These are phyloP conservation scores for Apaloderma vittatum DNA, from an alignment of 2,113 vertebrate species.

Conservation along the genomic window DNA sequence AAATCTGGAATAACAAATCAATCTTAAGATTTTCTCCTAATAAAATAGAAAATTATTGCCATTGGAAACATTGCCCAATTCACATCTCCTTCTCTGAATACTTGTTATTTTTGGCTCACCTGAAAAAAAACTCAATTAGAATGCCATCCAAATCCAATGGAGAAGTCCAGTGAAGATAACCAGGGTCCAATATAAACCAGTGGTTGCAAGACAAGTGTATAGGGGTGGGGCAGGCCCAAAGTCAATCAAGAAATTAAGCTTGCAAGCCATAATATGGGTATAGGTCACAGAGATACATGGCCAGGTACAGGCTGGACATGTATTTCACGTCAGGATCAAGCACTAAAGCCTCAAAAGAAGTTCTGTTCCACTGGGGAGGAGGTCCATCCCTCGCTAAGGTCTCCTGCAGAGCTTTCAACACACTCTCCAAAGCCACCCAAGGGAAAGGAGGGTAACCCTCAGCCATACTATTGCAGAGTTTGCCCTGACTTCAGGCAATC, in stretches of 20 bases:
- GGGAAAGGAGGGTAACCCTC: neutral
- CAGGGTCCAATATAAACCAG: neutral
- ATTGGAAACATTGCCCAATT: neutral
- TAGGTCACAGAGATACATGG: neutral
- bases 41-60: neutral
- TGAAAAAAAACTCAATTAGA: neutral
- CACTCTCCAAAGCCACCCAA: neutral
- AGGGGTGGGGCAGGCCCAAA: neutral
- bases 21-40: neutral
- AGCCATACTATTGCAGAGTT: neutral
- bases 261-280: too few species aligned
- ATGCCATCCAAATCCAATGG: neutral
- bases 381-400: neutral
- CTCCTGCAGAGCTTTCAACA: neutral
- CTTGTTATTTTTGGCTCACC: neutral
- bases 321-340: neutral
- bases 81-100: neutral
- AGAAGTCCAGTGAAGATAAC: neutral
- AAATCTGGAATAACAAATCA: neutral
- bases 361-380: neutral
- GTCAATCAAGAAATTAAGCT: neutral
- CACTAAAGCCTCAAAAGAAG: too few species aligned
- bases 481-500: neutral
- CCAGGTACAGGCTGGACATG: neutral
- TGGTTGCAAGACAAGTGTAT: neutral